Percentiles rank a stretch among this genome's conserved stretches.
Conservation (phyloP, 2,888 invertebrate genomes). For the Mystacides longicornis region DNA sequence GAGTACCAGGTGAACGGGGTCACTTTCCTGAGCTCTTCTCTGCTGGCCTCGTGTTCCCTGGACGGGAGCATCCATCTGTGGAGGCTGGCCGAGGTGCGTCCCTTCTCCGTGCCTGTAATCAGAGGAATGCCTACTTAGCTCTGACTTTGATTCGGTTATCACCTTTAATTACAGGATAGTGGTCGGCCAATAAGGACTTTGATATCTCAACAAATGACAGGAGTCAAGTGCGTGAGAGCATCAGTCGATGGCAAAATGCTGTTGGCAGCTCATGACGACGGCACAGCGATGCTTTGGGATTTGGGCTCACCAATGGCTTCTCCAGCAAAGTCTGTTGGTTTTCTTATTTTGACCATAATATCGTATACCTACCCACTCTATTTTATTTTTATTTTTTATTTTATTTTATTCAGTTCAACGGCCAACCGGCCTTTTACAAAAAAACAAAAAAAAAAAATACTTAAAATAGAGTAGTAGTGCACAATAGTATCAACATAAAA, state of each 20-base stretch:
- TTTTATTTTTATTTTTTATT: too few species aligned
- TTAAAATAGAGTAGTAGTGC: too few species aligned
- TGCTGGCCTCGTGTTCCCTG: constrained; percentile 60
- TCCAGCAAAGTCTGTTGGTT: constrained; percentile 21
- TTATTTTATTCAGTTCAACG: too few species aligned
- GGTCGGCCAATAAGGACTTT: not conserved
- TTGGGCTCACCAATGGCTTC: constrained; percentile 13
- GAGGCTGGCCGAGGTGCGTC: constrained; percentile 48
- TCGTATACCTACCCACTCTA: too few species aligned
- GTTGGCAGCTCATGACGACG: constrained; percentile 23
- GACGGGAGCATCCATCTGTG: constrained; percentile 63
- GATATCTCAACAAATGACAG: constrained; percentile 11
- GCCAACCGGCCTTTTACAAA: too few species aligned
- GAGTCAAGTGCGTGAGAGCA: constrained; percentile 12
- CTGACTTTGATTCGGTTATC: not conserved
- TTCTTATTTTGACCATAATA: too few species aligned
- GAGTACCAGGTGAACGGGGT: constrained; percentile 58
- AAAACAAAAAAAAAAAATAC: too few species aligned
- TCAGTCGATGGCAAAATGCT: not conserved
- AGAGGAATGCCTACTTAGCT: not conserved
- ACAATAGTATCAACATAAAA: too few species aligned
- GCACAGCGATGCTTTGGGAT: constrained; percentile 17
- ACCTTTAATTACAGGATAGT: not conserved
- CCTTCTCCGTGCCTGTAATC: not conserved
- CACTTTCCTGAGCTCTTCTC: constrained; percentile 49